Base-by-base conservation (phyloP, 2,888 invertebrate genomes). In the Volucella bombylans region DNA sequence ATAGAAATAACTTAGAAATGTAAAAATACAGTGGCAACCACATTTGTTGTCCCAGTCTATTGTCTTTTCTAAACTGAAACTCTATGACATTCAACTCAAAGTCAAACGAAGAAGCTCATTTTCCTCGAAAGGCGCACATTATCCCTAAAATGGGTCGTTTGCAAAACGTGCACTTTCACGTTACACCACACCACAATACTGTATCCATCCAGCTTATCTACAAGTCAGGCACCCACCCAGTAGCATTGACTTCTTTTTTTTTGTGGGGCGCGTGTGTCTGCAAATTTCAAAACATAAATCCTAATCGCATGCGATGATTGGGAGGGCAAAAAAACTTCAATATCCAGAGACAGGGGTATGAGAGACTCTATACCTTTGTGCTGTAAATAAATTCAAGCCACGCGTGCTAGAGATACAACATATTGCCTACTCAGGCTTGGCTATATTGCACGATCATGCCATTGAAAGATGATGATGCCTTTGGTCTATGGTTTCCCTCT, bases 391-490 rank as follows among this genome's bases (percentile, higher is more conserved):
- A 82, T 52, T 50, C 82, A 49, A 65, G 73, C 79, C 82, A 83
- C 82, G 79, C 82, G 82, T 83, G 79, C 82, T 83, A 65, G 65
- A 14, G 73, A 73, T 74, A 83, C 59, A 69, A 68, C 47, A 72
- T 55, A 15, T 72, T 62, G 82, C 12, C 49, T n/a, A 69, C 52
- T 65, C 18, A 54, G 73, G 68, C 18, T 43, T 12, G 49, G 8
- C 64, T 52, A 43, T 59, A 50, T 50, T 6, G 9, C 14, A 39
- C 41, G 50, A 65, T 82, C 78, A 68, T 57, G 59, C 57, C 73
- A 10, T 38, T 47, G 64, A 79, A 69, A 73, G 45, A 64, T 79
- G 82, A 73, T 69, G 73, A 50, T 64, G 15, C n/a, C 45, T 61
- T n/a, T 67, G 2, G 31, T 31, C 31, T 6, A 31, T 31, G 6